Evolutionary conservation across 2,888 invertebrate genomes (phyloP), one percentile per base, ranked within the genome.

Genomic region (Caenorhabditis sinica): DNA sequence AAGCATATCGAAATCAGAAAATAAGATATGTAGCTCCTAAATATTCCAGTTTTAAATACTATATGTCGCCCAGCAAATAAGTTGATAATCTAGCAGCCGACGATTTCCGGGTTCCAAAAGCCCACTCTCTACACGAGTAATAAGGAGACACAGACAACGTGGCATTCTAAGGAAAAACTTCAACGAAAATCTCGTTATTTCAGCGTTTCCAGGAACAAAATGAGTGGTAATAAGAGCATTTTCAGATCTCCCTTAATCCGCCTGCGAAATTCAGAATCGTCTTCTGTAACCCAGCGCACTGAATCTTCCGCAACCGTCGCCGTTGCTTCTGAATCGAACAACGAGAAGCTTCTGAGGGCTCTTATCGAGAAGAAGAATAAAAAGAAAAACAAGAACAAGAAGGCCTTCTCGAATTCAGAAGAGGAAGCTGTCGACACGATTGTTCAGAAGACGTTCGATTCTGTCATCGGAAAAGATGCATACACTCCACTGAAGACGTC

Each of bases 401-500:
- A 51, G 36, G 33, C 30, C 15, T 61, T 60, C n/a, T 20, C 33
- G 33, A 61, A 73, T 60, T 11, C 60, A n/a, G 74, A 74, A 17
- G 76, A 76, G 25, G 36, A 76, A 36, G 28, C 15, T 3, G 25
- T 68, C 25, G 68, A 76, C 49, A n/a, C 33, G 6, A 56, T 79
- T 8, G 40, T 69, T 33, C 36, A 71, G 28, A 61, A 74, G 60
- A 33, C 73, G 11, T 60, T 77, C 23, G 60, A 69, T 8, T 23
- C 53, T 0, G 28, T 72, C 0, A 66, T 82, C 33, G 82, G 76
- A 1, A 56, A 61, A 5, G 51, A 33, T 9, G 17, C 25, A n/a
- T 83, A 77, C 36, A 65, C 77, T 3, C 77, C 73, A 13, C 23
- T 77, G 45, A 77, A 68, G 61, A 77, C 77, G 15, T 13, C 66